Evolutionary conservation across 1,140 invertebrate species (phyloP), one percentile per base, ranked within the genome.

Genomic region (Glossosoma conforme): DNA sequence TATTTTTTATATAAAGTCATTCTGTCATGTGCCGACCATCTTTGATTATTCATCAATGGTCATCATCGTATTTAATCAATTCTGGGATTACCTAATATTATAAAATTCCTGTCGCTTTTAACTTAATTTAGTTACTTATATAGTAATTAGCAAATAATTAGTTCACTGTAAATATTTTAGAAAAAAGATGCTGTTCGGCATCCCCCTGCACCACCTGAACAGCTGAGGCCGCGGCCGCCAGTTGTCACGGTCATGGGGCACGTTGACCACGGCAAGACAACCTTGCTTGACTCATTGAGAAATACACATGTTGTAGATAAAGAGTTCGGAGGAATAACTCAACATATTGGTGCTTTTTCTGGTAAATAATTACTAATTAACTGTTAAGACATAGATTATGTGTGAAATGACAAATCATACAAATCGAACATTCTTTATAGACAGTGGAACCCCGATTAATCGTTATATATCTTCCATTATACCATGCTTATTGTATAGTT

Each of bases 261-360:
- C 74, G 94, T 99, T 2, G 97, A 99, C 80, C 97, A 99, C 77
- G 96, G 96, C 1, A 99, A 99, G 81, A 99, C 97, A 3, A 98
- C 97, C 2, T 75, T 99, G 2, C 69, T 99, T 5, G 97, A 99
- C 75, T 76, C 87, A 1, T 69, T 99, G 14, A 71, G 97, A 45
- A 81, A 94, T 44, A 84, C 93, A 0, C 80, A 84, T 49, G 85
- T 99, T 28, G 95, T 94, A 0, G 80, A 86, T 14, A 76, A 83
- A 25, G 97, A 99, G 77, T 97, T 95, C 75, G 97, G 97, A n/a
- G 97, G 97, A 13, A 99, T 99, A 33, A 99, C 97, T 0, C 97
- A 99, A 70, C 96, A 99, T 69, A 98, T 99, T 67, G 97, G 97
- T 54, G 97, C 97, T 24, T 99, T 99, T 75, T 86, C 87, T 65